Evolutionary conservation across 2,888 invertebrate genomes (phyloP).

Genomic region (Trichogramma evanescens): DNA sequence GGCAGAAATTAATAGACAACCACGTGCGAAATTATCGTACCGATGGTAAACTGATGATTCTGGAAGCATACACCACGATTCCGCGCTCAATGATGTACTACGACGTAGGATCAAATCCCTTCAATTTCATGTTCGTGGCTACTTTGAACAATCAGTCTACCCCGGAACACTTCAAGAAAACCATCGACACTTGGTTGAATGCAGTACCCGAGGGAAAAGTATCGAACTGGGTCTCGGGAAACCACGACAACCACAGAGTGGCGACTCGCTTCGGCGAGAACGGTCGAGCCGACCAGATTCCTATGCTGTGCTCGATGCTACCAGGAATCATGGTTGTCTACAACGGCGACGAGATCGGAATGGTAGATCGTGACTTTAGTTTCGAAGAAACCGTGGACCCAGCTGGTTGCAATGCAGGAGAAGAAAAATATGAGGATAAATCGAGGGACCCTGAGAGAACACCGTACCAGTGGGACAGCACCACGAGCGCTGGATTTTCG

Average conservation of each 20-base stretch:
- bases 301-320: constrained; percentile 64
- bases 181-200: constrained; percentile 54
- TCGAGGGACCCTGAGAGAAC: constrained; percentile 48
- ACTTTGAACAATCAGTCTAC: constrained; percentile 46
- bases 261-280: constrained; percentile 48
- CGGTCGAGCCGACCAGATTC: constrained; percentile 50
- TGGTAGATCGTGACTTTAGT: constrained; percentile 57
- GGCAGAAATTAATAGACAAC: constrained; percentile 54
- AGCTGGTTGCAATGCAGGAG: constrained; percentile 57
- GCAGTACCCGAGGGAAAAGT: constrained; percentile 52
- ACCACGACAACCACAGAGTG: constrained; percentile 50
- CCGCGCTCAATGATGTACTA: constrained; percentile 51
- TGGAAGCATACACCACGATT: constrained; percentile 56
- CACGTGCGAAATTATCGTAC: constrained; percentile 48
- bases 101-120: constrained; percentile 45
- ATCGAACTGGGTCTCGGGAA: constrained; percentile 65
- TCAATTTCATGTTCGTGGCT: constrained; percentile 59
- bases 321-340: constrained; percentile 62
- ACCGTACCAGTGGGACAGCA: constrained; percentile 60
- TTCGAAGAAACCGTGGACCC: constrained; percentile 62
- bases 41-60: constrained; percentile 51
- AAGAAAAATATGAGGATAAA: constrained; percentile 51
- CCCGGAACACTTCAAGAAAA: constrained; percentile 50
- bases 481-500: constrained; percentile 58
- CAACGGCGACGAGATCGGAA: constrained; percentile 78